Base-by-base conservation (phyloP, 2,797 vertebrate species). In the Phataginus tetradactyla region DNA sequence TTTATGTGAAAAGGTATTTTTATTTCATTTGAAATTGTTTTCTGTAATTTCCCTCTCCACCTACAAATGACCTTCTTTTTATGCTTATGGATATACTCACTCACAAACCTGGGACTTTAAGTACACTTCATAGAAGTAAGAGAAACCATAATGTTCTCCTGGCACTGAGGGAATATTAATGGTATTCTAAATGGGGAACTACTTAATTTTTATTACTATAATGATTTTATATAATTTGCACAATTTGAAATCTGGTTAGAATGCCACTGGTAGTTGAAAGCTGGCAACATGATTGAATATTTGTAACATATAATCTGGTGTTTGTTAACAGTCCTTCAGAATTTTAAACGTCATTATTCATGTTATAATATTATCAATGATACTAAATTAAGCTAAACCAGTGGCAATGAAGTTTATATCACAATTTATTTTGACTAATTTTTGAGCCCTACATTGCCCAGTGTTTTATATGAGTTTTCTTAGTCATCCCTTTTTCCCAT, bases 21-120 rank as follows among this genome's bases (percentile, higher is more conserved):
- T 95, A 90, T 96, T 97, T 89, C 51, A 83, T 86, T 64, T 95
- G 57, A 95, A 94, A 95, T 91, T 84, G 87, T 96, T 95, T 89
- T 94, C 74, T 92, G 7, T 61, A 63, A 95, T 94, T 96, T 97
- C 89, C 69, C 61, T 81, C 64, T 85, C 63, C 17, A 59, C 42
- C 51, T 53, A 69, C 57, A 94, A 96, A 96, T 59, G 81, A 86
- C 79, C 29, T 63, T 89, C 71, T 51, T 90, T 95, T 72, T 79
- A 39, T 92, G 80, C 45, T 86, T 66, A 61, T 27, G 79, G 90
- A 92, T 61, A 25, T 37, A 39, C 29, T 87, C 11, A n/a, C 23
- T 77, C 57, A 55, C 5, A 37, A 92, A 34, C 18, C 61, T 6
- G 13, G 39, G 39, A 86, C n/a, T 42, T 3, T 79, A 78, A 51